phyloP scores from a whole-genome alignment of 92 coral and sea anemone genomes.

The Zoanthus gigantus region DNA sequence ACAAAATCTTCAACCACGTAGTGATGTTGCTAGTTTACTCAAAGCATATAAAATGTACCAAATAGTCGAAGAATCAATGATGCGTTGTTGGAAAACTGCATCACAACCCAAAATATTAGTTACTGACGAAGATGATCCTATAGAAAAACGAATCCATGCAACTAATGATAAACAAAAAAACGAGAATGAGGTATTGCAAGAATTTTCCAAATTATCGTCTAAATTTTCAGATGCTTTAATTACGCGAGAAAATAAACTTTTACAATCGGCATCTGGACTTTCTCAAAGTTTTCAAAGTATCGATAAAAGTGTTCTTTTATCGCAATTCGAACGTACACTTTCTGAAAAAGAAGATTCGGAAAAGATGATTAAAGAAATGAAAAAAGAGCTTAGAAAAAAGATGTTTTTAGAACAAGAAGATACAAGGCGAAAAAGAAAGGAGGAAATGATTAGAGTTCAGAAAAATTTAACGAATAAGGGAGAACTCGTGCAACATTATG shows the following conservation, averaged over 20 bases:
- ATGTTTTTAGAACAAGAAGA: neutral
- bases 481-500: neutral
- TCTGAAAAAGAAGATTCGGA: neutral
- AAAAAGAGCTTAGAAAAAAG: neutral
- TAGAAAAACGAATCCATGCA: neutral
- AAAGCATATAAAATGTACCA: neutral
- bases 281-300: neutral
- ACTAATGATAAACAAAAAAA: neutral
- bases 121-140: conserved; percentile 3
- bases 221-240: neutral
- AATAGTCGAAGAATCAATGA: neutral
- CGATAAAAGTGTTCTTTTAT: neutral
- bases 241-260: neutral
- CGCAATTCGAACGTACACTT: neutral
- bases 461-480: neutral
- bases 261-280: neutral
- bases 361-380: too few relatives aligned
- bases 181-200: neutral
- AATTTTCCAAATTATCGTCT: neutral
- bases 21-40: neutral
- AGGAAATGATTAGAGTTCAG: neutral
- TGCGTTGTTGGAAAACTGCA: conserved; percentile 19
- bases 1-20: neutral
- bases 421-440: neutral
- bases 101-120: neutral